These are phyloP conservation scores for Ceratitis capitata DNA, from an alignment of 1,140 invertebrate species.

Conservation along the genomic window DNA sequence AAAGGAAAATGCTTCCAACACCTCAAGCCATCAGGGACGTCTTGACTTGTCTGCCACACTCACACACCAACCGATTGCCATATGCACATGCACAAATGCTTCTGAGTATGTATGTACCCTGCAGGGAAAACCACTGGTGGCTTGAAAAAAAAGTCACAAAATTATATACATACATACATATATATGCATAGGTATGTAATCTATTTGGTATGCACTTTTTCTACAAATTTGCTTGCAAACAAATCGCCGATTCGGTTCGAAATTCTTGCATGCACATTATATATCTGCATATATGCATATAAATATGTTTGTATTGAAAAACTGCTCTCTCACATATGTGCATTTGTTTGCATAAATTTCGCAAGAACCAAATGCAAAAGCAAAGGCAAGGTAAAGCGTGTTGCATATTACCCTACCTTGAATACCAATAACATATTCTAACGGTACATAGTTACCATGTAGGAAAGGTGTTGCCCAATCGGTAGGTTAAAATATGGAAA, in stretches of 20 bases:
- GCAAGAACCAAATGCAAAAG: neutral
- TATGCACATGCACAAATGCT: neutral
- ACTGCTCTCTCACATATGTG: too few species aligned
- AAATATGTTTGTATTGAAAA: neutral
- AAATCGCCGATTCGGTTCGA: neutral
- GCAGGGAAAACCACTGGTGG: neutral
- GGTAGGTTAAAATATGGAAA: too few species aligned
- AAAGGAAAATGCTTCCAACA: conserved; percentile 10
- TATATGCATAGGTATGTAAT: neutral
- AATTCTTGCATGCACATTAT: neutral
- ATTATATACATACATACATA: neutral
- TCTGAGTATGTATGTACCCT: neutral
- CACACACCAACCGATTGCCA: neutral
- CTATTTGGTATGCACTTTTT: neutral
- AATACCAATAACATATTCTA: neutral
- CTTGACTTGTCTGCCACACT: neutral
- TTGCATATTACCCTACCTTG: neutral
- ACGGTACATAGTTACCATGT: neutral
- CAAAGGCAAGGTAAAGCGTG: neutral
- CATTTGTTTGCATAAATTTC: conserved; percentile 19
- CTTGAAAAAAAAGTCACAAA: neutral
- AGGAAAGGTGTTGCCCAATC: neutral
- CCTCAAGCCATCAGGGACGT: neutral
- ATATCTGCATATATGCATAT: neutral
- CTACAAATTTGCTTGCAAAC: neutral